phyloP scores from a whole-genome alignment of 2,113 vertebrate genomes.

The Pavo muticus region DNA sequence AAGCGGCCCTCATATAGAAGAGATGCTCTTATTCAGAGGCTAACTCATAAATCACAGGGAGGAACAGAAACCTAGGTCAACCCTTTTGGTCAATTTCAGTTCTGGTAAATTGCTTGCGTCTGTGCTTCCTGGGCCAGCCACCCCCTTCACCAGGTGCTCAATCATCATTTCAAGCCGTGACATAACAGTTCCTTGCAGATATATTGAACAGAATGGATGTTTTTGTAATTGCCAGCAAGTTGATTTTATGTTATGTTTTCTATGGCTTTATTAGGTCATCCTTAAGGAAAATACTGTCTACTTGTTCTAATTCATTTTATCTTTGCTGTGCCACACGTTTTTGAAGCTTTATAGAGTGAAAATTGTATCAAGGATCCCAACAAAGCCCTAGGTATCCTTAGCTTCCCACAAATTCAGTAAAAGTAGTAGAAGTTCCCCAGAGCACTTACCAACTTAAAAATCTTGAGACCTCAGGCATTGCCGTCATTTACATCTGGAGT shows the following conservation, averaged over 20 bases:
- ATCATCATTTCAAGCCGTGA: no score
- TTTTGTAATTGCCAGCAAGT: not conserved
- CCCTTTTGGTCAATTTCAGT: no score
- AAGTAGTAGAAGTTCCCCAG: not conserved
- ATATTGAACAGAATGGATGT: not conserved
- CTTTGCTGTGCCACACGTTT: not conserved
- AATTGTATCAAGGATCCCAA: not conserved
- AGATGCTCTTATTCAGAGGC: no score
- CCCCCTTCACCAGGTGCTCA: no score
- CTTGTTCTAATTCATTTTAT: not conserved
- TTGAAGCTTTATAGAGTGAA: not conserved
- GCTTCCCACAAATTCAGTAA: not conserved
- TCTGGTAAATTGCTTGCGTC: no score
- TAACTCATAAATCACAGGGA: no score
- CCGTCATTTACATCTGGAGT: not conserved
- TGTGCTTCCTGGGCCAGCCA: no score
- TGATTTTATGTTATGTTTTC: not conserved
- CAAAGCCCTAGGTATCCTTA: not conserved
- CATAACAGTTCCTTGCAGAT: no score
- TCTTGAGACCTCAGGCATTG: not conserved
- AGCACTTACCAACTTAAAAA: not conserved
- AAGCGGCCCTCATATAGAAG: no score
- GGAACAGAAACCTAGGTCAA: no score
- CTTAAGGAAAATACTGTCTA: not conserved
- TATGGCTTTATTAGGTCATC: not conserved